Base-by-base conservation (phyloP, 2,797 vertebrate genomes). In the Syndactyla subalaris region DNA sequence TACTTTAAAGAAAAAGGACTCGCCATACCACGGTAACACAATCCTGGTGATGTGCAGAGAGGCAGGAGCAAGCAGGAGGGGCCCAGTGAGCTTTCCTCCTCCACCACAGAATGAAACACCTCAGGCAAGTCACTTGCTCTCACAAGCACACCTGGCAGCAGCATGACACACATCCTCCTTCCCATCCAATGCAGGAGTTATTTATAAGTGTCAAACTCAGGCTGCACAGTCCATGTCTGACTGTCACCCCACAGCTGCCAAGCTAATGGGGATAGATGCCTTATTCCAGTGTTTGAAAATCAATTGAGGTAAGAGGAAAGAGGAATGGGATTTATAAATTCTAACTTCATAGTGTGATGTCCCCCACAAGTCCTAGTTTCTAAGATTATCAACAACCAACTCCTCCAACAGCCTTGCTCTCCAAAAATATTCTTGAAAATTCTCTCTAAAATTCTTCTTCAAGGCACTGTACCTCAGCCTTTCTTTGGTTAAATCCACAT, bases 11-110 rank as follows among this genome's bases (percentile, higher is more conserved):
- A 26, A 79, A 85, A 57, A 8, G 18, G 14, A 76, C 18, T 38
- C 21, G 1, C 17, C 4, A 4, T 19, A 46, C 22, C 4, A 6
- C 0, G 2, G 12, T 29, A 30, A 16, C 1, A 10, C 29, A 70
- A 12, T 36, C 17, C 63, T 30, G 48, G 51, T 5, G 61, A 20
- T 10, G 12, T 1, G 21, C 26, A 51, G 41, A 83, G 80, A 32
- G 66, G 20, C 32, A 52, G 29, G 10, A 9, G 16, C 0, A 1
- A 73, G 38, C 55, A 58, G 34, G 26, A 78, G 29, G 4, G 43
- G 30, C 29, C 67, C 51, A 23, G 36, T 32, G 19, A 51, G 41
- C 51, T 48, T 43, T 68, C 26, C 29, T 61, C n/a, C 21, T 29
- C 46, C 41, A 21, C 18, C 30, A 32, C 1, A 6, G 43, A 66